A percentile compares a stretch with the other conserved stretches of the same genome.
phyloP scores from a whole-genome alignment of 2,797 vertebrate species.

The Paratrypauchen microcephalus region DNA sequence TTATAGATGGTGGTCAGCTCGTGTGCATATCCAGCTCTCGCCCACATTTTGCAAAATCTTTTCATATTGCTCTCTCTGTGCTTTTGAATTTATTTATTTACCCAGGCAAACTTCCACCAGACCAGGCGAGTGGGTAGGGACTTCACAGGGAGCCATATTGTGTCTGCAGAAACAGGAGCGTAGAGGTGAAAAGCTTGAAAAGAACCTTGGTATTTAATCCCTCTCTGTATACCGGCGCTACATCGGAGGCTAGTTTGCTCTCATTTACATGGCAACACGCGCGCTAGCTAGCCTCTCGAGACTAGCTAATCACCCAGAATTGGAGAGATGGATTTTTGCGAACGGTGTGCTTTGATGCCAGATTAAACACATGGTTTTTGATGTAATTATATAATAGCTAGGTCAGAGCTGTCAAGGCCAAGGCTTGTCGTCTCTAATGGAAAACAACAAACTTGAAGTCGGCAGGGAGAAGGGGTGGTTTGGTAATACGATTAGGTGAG shows the following conservation, averaged over 20 bases:
- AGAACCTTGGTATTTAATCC: conserved; percentile 41
- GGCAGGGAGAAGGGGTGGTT: conserved; percentile 13
- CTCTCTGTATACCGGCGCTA: conserved; percentile 28
- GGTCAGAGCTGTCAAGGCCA: conserved; percentile 45
- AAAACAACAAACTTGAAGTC: conserved; percentile 38
- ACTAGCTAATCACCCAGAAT: conserved; percentile 60
- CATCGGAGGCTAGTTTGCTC: conserved; percentile 21
- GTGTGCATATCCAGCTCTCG: conserved; percentile 10
- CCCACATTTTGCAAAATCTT: conserved; percentile 21
- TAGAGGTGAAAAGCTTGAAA: conserved; percentile 21
- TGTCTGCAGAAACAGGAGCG: conserved; percentile 17
- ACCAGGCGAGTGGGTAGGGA: conserved; percentile 18
- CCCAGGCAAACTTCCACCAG: conserved; percentile 21
- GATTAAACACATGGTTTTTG: conserved; percentile 61
- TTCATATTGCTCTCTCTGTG: conserved; percentile 30
- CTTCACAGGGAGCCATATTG: conserved; percentile 15
- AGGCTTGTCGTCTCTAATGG: conserved; percentile 26
- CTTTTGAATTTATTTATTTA: conserved; percentile 32
- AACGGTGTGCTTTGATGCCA: conserved; percentile 66
- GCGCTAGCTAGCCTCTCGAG: conserved; percentile 55
- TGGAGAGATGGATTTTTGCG: conserved; percentile 66
- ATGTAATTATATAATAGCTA: conserved; percentile 62
- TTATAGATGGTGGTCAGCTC: conserved; percentile 31
- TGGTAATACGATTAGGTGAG: conserved; percentile 10
- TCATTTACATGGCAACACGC: conserved; percentile 50